Evolutionary conservation across 2,113 vertebrate species (phyloP).

Genomic region (Sinocyclocheilus anophthalmus): DNA sequence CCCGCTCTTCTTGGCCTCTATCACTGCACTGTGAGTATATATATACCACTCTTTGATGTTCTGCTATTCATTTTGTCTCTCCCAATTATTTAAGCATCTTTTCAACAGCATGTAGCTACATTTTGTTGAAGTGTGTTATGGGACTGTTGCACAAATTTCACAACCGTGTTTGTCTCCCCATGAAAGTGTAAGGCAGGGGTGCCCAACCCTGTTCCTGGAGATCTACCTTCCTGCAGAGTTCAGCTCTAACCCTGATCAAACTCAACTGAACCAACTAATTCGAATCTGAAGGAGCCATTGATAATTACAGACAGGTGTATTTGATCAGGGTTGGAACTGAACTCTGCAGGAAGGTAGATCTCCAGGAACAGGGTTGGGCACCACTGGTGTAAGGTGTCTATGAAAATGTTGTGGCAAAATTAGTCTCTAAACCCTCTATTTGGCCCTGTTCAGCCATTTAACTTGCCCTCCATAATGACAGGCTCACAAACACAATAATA

Average conservation of each 20-base stretch:
- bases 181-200: background rate
- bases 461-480: no score
- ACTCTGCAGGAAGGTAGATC: no score
- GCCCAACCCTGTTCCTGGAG: no score
- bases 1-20: no score
- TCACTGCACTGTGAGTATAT: slow-evolving; percentile 65
- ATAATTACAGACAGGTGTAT: no score
- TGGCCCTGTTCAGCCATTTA: background rate
- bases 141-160: background rate
- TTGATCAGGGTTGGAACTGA: no score
- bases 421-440: background rate
- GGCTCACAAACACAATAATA: background rate
- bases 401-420: background rate
- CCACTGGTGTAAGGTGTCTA: background rate
- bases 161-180: background rate
- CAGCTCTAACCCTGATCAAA: no score
- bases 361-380: no score
- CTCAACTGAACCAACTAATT: no score
- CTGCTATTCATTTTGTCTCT: background rate
- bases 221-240: no score
- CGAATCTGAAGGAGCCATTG: no score
- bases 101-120: background rate
- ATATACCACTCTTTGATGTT: slow-evolving; percentile 27
- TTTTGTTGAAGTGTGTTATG: background rate
- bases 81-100: background rate